phyloP scores from a whole-genome alignment of 1,140 invertebrate genomes.

The Agrilus planipennis region DNA sequence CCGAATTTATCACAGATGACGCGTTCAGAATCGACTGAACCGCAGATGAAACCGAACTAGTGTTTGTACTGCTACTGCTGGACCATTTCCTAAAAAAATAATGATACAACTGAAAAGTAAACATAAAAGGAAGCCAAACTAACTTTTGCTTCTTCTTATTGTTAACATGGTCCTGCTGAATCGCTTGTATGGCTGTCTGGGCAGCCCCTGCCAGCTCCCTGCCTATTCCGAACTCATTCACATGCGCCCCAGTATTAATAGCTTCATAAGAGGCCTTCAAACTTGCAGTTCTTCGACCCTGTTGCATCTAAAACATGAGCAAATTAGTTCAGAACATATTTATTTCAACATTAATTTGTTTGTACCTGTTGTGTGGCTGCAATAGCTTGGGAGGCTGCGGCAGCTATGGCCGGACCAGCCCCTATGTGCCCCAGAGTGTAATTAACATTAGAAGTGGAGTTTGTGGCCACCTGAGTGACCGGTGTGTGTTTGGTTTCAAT shows the following conservation, averaged over 20 bases:
- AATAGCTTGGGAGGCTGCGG: conserved; percentile 90
- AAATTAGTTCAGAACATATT: conserved; percentile 4
- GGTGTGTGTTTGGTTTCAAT: conserved; percentile 16
- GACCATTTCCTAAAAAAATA: conserved; percentile 15
- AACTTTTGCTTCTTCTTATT: conserved; percentile 57
- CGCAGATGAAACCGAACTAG: conserved; percentile 13
- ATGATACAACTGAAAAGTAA: background rate
- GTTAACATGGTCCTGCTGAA: conserved; percentile 42
- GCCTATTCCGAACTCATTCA: conserved; percentile 42
- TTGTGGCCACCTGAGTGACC: background rate
- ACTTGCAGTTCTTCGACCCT: conserved; percentile 84
- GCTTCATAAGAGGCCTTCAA: conserved; percentile 92
- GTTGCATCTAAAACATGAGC: conserved; percentile 71
- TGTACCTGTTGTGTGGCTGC: conserved; percentile 84
- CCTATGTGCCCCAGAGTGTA: conserved; percentile 49
- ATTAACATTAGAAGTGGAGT: conserved; percentile 21
- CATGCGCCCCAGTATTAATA: conserved; percentile 50
- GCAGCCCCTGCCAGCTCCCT: conserved; percentile 64
- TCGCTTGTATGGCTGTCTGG: conserved; percentile 64
- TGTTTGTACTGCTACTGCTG: conserved; percentile 11
- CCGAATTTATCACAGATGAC: conserved; percentile 10
- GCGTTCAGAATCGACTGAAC: conserved; percentile 16
- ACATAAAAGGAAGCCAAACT: background rate
- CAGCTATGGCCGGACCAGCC: conserved; percentile 84
- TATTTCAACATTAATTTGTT: conserved; percentile 1